phyloP scores from a whole-genome alignment of 2,888 invertebrate species.

The Synergus umbraculus region DNA sequence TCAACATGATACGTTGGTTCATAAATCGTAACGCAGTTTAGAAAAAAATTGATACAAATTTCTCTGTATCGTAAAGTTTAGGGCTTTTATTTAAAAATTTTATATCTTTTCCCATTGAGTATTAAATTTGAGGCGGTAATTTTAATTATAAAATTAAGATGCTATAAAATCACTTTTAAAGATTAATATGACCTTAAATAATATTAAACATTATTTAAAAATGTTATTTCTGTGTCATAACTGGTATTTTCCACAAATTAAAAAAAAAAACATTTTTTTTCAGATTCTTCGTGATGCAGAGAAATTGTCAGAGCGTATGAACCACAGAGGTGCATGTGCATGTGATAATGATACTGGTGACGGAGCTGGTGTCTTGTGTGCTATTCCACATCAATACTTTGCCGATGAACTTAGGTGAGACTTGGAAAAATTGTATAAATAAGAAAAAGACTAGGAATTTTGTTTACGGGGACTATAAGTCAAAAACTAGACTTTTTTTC shows the following conservation, averaged over 20 bases:
- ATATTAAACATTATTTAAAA: neutral
- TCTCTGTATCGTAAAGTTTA: neutral
- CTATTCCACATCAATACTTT: slow-evolving; percentile 97
- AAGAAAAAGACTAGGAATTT: too few species aligned
- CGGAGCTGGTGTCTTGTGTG: slow-evolving; percentile 97
- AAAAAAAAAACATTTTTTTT: slow-evolving; percentile 56
- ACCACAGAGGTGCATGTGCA: slow-evolving; percentile 99
- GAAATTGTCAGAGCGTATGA: slow-evolving; percentile 96
- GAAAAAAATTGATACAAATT: neutral
- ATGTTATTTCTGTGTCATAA: neutral
- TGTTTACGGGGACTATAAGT: too few species aligned
- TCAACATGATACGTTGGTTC: too few species aligned
- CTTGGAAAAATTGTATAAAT: neutral
- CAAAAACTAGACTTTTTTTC: too few species aligned
- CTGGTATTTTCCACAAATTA: neutral
- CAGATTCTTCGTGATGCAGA: slow-evolving; percentile 98
- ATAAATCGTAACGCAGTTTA: neutral
- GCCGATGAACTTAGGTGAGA: slow-evolving; percentile 88
- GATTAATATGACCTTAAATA: too few species aligned
- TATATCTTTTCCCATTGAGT: neutral
- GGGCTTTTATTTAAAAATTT: neutral
- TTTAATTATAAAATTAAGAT: too few species aligned
- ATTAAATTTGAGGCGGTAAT: neutral
- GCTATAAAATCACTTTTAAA: too few species aligned
- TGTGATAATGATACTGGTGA: slow-evolving; percentile 99